Base-by-base conservation (phyloP, 2,113 vertebrate species). In the Dissostichus mawsoni region DNA sequence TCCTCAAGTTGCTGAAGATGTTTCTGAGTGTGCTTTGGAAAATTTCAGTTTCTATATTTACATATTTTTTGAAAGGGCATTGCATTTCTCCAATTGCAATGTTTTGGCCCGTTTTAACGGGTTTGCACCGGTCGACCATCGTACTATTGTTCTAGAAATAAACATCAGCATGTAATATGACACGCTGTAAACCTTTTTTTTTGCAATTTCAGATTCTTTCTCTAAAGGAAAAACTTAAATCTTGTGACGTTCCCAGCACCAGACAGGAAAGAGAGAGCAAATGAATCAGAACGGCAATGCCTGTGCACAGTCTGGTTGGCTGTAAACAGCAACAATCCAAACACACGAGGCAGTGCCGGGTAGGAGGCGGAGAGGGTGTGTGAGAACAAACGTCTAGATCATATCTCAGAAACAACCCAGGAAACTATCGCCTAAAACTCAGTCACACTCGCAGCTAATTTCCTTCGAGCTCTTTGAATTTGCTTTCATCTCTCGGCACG, bases 221-320 rank as follows among this genome's bases (percentile, higher is more conserved):
- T 71, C 47, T 50, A n/a, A 56, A 69, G 20, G 71, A 48, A 12
- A 4, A 14, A 69, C 7, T 29, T 56, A 55, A 69, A 52, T 48
- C 13, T 48, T 66, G 18, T 78, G 55, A 68, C 48, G 18, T 69
- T 72, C 59, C 36, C 47, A 56, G 33, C 10, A 56, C 45, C 61
- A 80, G 70, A 74, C 63, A 71, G 57, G 25, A 69, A 69, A 23
- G 65, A 65, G 29, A 52, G 11, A 64, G 73, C 29, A 64, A 86
- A 83, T 72, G 72, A 9, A 79, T 68, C 29, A 18, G 11, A 84
- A 76, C 8, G 16, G 29, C 52, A 64, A 20, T 20, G 69, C 69
- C 23, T 75, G 77, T 70, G 76, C 56, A 90, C 83, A 80, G 85
- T 90, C 82, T 89, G 85, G 50, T 81, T 80, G 70, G 70, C 73